Evolutionary conservation across 2,888 invertebrate species (phyloP), one percentile per base, ranked within the genome.

Genomic region (Exephanes ischioxanthus): DNA sequence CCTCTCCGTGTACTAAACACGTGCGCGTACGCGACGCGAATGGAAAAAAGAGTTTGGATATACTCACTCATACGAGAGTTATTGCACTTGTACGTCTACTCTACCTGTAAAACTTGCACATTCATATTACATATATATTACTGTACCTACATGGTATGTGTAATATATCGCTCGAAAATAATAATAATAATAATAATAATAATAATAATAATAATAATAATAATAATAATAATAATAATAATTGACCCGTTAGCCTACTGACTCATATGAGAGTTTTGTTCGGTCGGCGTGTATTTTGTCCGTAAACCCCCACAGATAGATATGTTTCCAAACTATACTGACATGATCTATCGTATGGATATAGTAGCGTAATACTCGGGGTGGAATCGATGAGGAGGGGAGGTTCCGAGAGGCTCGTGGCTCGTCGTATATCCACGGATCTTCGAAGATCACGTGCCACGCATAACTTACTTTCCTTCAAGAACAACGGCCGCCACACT

Each of bases 401-500:
- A 33, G 7, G 33, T 33, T 41, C 41, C 41, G 11, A 2, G 70
- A 66, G 89, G 89, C 89, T 90, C 85, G 84, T 87, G 87, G 86
- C 83, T 71, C 79, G 84, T 79, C 84, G 86, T 84, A 84, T 87
- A 89, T 84, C 89, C 88, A 89, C 88, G 89, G 90, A 91, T 90
- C 90, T 91, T 88, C 88, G 90, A 89, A 89, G 91, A 91, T 93
- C 92, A 92, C 93, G 92, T 92, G 92, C 92, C 90, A 90, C 91
- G 92, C 92, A 92, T 92, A 93, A 92, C 91, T 93, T 92, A 91
- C 91, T 91, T 92, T 92, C 91, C 91, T 89, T 92, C 90, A 89
- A 77, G 41, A 67, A 80, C 41, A 11, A 41, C 33, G 33, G 33
- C 33, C 33, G 71, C 19, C 72, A 55, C 73, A 61, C 53, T 76